Conservation (phyloP, 2,797 vertebrate genomes). For the Bryconaethiops microstoma region DNA sequence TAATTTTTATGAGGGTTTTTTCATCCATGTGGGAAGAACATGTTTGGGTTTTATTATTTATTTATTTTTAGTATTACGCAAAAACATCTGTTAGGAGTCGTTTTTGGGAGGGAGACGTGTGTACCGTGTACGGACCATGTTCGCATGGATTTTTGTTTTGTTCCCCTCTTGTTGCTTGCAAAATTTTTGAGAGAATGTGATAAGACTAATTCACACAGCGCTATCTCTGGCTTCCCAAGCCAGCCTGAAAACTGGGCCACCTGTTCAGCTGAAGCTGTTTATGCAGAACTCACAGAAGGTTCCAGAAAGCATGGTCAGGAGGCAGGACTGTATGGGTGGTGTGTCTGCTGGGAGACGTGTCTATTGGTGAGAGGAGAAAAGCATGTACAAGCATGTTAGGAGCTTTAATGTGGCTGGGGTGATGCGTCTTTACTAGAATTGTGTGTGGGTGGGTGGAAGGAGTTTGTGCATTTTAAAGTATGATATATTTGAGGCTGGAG, state of each 20-base stretch:
- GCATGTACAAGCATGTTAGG: background rate
- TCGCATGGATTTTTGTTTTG: slow-evolving; percentile 1
- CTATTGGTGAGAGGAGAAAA: background rate
- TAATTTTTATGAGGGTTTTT: background rate
- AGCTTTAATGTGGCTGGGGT: background rate
- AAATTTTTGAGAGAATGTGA: slow-evolving; percentile 29
- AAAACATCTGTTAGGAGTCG: background rate
- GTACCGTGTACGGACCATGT: slow-evolving; percentile 6
- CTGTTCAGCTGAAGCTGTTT: background rate
- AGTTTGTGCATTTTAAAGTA: background rate
- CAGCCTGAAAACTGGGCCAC: slow-evolving; percentile 3
- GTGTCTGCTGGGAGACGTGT: background rate
- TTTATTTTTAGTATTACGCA: background rate
- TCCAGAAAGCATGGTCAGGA: slow-evolving; percentile 9
- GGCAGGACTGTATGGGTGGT: slow-evolving; percentile 3
- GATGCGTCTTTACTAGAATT: background rate
- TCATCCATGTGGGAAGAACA: background rate
- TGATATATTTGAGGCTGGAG: background rate
- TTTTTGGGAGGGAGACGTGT: slow-evolving; percentile 14
- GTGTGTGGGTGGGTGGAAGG: too few species aligned
- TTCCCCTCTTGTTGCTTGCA: background rate
- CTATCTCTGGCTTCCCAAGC: slow-evolving; percentile 8
- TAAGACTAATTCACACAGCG: slow-evolving; percentile 13
- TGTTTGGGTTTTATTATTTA: background rate
- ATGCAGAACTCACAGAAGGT: slow-evolving; percentile 16